These are phyloP conservation scores for Synanthedon tipuliformis DNA, from an alignment of 2,888 invertebrate species.

Conservation along the genomic window DNA sequence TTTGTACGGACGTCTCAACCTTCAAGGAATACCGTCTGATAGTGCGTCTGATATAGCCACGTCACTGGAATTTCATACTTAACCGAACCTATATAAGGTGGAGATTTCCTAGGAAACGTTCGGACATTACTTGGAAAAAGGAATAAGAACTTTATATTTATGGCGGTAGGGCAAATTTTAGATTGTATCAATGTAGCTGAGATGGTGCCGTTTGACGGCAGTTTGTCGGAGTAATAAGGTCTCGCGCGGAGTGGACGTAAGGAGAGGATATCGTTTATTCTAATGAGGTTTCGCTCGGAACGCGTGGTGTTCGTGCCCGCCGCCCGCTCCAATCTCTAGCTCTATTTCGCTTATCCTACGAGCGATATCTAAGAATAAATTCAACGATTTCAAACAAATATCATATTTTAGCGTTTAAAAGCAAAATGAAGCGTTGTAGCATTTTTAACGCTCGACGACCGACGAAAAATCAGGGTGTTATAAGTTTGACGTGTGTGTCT, in stretches of 20 bases:
- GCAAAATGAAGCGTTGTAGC: no score
- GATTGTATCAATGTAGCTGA: conserved; percentile 12
- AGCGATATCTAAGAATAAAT: no score
- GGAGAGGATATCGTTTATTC: conserved; percentile 70
- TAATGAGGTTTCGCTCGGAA: conserved; percentile 58
- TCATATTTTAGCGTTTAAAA: no score
- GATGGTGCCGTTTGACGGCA: conserved; percentile 57
- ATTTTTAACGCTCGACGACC: no score
- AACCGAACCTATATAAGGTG: conserved; percentile 23
- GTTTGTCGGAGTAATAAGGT: conserved; percentile 69
- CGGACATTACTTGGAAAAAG: conserved; percentile 8
- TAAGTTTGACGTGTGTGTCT: no score
- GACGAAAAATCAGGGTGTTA: no score
- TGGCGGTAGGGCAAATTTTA: conserved; percentile 24
- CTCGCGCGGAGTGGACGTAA: conserved; percentile 64
- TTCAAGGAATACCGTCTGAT: conserved; percentile 43
- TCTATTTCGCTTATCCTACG: neutral
- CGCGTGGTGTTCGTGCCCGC: conserved; percentile 36
- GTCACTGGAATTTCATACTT: conserved; percentile 33
- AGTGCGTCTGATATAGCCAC: conserved; percentile 40
- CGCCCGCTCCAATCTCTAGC: conserved; percentile 9
- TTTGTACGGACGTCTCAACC: conserved; percentile 54
- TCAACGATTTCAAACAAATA: no score
- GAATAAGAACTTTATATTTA: conserved; percentile 24
- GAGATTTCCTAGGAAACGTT: conserved; percentile 20